These are phyloP conservation scores for Ptilorrhoa leucosticta DNA, from an alignment of 2,113 vertebrate genomes.

Conservation along the genomic window DNA sequence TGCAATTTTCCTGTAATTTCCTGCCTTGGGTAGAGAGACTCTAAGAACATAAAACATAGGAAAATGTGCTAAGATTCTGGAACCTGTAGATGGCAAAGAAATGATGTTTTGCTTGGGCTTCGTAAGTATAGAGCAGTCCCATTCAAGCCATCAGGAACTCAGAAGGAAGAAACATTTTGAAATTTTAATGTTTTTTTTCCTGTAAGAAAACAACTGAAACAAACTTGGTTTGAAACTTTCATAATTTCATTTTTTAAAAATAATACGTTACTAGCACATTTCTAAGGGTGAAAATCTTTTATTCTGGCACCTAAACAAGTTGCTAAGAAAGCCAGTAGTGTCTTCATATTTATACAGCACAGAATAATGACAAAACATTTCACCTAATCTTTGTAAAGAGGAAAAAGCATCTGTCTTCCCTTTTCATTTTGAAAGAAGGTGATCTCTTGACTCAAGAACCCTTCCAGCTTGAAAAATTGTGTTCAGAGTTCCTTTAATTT, in stretches of 20 bases:
- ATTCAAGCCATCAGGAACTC: neutral
- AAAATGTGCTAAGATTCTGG: neutral
- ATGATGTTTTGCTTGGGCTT: neutral
- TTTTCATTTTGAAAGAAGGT: neutral
- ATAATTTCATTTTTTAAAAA: neutral
- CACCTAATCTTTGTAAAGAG: neutral
- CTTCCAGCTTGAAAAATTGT: neutral
- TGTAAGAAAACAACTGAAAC: neutral
- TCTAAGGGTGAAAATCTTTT: neutral
- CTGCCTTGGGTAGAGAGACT: neutral
- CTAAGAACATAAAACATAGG: neutral
- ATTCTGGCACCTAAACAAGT: neutral
- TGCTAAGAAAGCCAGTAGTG: neutral
- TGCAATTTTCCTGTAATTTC: neutral
- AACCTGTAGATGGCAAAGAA: neutral
- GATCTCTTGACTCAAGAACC: neutral
- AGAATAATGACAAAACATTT: neutral
- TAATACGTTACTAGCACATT: neutral
- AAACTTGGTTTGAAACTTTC: neutral
- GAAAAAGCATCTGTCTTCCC: neutral
- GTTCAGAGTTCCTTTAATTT: neutral
- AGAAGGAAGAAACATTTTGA: neutral
- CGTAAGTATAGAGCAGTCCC: rapidly evolving
- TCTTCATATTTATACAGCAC: neutral
- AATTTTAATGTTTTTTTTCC: neutral